Evolutionary conservation across 2,797 vertebrate genomes (phyloP).

Genomic region (Diplodus puntazzo): DNA sequence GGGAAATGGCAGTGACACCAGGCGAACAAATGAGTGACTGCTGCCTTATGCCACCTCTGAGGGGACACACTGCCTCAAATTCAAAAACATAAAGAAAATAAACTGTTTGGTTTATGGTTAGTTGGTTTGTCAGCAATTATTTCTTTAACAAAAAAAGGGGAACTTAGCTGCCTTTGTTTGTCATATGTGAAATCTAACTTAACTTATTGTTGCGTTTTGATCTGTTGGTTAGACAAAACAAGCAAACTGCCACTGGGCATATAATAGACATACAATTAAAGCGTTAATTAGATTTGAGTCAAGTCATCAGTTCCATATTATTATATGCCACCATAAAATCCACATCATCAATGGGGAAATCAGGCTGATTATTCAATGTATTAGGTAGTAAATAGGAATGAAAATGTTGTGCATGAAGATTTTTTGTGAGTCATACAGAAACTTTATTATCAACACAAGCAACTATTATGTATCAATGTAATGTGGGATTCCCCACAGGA

Average conservation of each 20-base stretch:
- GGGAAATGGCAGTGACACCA: no score
- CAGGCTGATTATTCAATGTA: background rate
- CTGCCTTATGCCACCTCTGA: no score
- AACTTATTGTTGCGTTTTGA: background rate
- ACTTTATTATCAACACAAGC: background rate
- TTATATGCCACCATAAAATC: background rate
- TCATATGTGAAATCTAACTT: background rate
- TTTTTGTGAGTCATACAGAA: background rate
- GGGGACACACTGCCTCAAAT: no score
- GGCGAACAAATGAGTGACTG: no score
- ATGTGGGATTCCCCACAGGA: constrained; percentile 14
- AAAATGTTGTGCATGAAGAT: background rate
- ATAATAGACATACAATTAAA: background rate
- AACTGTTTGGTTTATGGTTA: background rate
- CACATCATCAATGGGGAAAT: background rate
- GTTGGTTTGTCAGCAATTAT: background rate
- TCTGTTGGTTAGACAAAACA: background rate
- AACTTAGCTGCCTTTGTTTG: background rate
- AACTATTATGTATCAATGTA: background rate
- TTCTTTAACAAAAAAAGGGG: background rate
- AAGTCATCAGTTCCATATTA: background rate
- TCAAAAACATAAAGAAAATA: no score
- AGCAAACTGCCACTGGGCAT: background rate
- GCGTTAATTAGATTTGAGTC: background rate
- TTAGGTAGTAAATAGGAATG: background rate